Conservation (phyloP, 1,140 invertebrate genomes). For the Holcopasites calliopsidis region DNA sequence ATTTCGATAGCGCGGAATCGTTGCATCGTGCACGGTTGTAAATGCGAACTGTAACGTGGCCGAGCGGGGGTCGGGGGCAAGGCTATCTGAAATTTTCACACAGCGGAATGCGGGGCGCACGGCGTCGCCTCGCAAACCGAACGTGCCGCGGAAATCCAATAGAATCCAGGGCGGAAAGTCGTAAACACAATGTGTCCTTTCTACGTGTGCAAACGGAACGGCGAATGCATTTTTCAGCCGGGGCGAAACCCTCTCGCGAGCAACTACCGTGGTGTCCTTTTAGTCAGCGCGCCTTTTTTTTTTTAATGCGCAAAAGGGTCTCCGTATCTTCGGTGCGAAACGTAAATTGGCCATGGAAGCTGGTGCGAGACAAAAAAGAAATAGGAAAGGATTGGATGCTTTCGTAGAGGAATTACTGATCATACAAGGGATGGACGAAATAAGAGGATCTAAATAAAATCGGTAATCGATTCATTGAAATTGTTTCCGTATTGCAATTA, state of each 20-base stretch:
- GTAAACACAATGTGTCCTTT: constrained; percentile 44
- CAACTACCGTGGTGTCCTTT: constrained; percentile 48
- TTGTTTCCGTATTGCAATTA: no score
- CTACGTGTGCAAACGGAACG: constrained; percentile 23
- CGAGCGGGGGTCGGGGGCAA: no score
- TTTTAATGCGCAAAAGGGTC: constrained; percentile 52
- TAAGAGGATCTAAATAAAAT: no score
- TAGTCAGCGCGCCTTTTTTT: constrained; percentile 45
- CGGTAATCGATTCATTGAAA: no score
- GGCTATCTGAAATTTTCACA: constrained; percentile 38
- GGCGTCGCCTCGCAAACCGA: not conserved
- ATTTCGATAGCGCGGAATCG: not conserved
- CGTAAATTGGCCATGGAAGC: not conserved
- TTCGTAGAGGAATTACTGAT: not conserved
- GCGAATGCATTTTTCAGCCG: constrained; percentile 57
- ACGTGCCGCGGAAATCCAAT: constrained; percentile 42
- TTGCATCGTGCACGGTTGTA: not conserved
- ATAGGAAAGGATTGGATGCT: not conserved
- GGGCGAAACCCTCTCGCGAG: constrained; percentile 17
- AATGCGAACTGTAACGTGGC: not conserved
- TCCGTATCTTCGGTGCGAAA: constrained; percentile 16
- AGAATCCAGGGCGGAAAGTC: constrained; percentile 41
- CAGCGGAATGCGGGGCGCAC: constrained; percentile 4
- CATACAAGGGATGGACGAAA: not conserved
- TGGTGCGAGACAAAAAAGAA: not conserved